These are phyloP conservation scores for Poeciliopsis paucimaculata DNA, from an alignment of 2,797 vertebrate genomes.

Conservation along the genomic window DNA sequence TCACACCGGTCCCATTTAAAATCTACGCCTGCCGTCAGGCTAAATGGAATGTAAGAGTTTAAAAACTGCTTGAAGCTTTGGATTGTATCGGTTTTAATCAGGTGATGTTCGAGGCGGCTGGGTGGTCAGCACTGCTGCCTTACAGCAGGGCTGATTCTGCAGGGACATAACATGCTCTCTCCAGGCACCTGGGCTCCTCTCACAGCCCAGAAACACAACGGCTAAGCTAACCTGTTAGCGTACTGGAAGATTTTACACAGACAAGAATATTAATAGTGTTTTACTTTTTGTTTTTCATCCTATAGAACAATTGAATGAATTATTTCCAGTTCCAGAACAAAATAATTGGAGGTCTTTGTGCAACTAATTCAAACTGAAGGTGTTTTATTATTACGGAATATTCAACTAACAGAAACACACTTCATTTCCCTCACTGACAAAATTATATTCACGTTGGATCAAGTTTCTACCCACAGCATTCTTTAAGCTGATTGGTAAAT, in stretches of 20 bases:
- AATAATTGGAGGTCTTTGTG: not conserved
- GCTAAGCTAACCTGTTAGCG: not conserved
- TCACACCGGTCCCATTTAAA: conserved; percentile 25
- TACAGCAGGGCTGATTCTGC: not conserved
- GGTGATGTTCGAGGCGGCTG: not conserved
- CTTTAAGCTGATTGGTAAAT: not conserved
- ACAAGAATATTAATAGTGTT: no score
- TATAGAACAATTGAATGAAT: not conserved
- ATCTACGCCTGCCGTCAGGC: not conserved
- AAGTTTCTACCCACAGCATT: not conserved
- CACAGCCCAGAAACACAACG: not conserved
- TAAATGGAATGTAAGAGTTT: not conserved
- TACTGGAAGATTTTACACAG: no score
- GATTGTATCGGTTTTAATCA: not conserved
- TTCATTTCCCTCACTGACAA: no score
- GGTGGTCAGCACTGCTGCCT: not conserved
- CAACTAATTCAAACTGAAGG: not conserved
- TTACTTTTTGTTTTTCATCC: not conserved
- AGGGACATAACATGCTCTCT: not conserved
- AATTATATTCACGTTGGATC: not conserved
- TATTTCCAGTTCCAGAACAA: not conserved
- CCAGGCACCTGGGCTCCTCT: not conserved
- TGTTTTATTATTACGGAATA: not conserved
- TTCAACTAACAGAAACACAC: no score
- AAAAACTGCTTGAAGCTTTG: not conserved